Evolutionary conservation across 2,888 invertebrate species (phyloP), one percentile per base, ranked within the genome.

Genomic region (Thera obeliscata): DNA sequence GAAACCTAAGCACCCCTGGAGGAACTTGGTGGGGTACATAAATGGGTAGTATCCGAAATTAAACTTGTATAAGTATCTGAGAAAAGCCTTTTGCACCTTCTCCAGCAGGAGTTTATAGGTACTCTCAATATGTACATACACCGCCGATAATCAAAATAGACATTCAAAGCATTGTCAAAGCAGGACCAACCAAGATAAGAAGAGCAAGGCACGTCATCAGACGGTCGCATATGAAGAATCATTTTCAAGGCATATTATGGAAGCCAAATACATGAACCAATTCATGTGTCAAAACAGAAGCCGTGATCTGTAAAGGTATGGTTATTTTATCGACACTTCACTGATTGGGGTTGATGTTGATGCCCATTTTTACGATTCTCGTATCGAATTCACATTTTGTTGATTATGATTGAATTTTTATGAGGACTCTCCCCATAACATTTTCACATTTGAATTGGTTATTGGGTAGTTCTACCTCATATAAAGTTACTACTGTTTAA

Each of bases 261-360:
- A 38, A 5, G 38, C 3, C 6, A 41, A 46, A 9, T 9, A 46
- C 0, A 46, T 2, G 9, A 8, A 46, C 2, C 9, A 46, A 9
- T 2, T 9, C 57, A 49, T 33, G 33, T 35, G 61, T 46, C 61
- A 64, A 66, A 69, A 67, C 69, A 71, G 69, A 66, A 35, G 33
- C 49, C 56, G 56, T 54, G 48, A 46, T 58, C 64, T 64, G 61
- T 61, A 61, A 70, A 69, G 41, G 33, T 52, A 74, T 67, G 66
- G 69, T 70, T 74, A 70, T 63, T 71, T 72, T 74, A 74, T 74
- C 60, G 69, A 69, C 69, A 71, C 71, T 73, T 64, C 55, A 66
- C 69, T 73, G 73, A 73, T 73, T 73, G 70, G 68, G 55, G 60
- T 55, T 65, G 71, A 71, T 71, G 67, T 55, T 65, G 71, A 71